Conservation (phyloP, 2,113 vertebrate species). For the Spea multiplicata region DNA sequence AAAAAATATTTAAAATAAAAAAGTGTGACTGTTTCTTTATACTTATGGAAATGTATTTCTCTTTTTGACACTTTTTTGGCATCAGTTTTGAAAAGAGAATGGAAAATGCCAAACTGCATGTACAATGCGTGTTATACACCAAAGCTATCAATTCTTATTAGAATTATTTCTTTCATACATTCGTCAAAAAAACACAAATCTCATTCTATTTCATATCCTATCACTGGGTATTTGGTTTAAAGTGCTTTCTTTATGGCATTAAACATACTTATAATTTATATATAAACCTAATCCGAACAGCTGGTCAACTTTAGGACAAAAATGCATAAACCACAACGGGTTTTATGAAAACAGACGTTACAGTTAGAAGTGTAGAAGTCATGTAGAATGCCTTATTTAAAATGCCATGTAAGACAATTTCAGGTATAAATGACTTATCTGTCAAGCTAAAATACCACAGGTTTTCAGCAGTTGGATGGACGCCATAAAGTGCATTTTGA, state of each 20-base stretch:
- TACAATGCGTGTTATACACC: not conserved
- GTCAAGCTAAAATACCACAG: constrained; percentile 31
- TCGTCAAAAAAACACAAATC: not conserved
- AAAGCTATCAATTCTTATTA: not conserved
- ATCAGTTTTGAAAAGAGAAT: not conserved
- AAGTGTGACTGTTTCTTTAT: not conserved
- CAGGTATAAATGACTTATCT: constrained; percentile 31
- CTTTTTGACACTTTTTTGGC: not conserved
- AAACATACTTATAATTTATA: not conserved
- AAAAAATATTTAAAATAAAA: not conserved
- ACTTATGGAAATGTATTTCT: not conserved
- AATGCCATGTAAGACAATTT: constrained; percentile 12
- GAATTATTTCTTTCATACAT: not conserved
- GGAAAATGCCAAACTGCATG: not conserved
- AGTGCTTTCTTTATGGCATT: not conserved
- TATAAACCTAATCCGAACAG: not conserved
- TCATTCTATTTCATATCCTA: not conserved
- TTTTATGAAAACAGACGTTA: not conserved
- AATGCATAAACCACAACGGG: not conserved
- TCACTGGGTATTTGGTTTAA: not conserved
- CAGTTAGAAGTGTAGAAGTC: not conserved
- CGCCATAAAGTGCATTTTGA: constrained; percentile 29
- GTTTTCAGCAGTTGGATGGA: constrained; percentile 21
- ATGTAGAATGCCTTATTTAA: constrained; percentile 6
- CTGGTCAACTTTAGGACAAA: not conserved